A percentile compares a stretch with the other conserved stretches of the same genome.
phyloP scores from a whole-genome alignment of 2,888 invertebrate genomes.

The Dasysyrphus albostriatus region DNA sequence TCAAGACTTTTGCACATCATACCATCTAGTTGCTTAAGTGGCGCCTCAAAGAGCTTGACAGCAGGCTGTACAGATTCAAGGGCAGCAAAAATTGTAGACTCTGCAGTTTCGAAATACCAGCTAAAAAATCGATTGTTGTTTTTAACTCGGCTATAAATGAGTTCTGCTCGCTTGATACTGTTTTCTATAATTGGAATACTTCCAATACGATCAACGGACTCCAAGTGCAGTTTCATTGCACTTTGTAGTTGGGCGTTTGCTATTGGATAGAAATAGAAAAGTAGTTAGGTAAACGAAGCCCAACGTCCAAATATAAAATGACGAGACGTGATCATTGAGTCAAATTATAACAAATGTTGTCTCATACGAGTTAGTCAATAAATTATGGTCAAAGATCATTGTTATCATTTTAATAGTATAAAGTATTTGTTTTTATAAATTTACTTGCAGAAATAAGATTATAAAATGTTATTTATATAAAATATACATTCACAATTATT shows the following conservation, averaged over 20 bases:
- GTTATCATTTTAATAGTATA: not conserved
- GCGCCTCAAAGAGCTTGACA: constrained; percentile 89
- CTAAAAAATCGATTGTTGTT: constrained; percentile 89
- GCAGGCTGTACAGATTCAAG: constrained; percentile 90
- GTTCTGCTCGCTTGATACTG: constrained; percentile 89
- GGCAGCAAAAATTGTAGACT: constrained; percentile 89
- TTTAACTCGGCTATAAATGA: constrained; percentile 90
- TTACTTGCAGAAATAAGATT: not conserved
- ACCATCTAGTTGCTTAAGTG: constrained; percentile 89
- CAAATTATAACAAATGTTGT: not conserved
- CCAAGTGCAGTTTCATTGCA: constrained; percentile 84
- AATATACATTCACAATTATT: not conserved
- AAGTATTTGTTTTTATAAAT: not conserved
- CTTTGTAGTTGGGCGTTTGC: constrained; percentile 79
- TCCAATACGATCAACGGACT: constrained; percentile 90
- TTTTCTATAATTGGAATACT: constrained; percentile 93
- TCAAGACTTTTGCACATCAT: constrained; percentile 93
- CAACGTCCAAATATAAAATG: not conserved
- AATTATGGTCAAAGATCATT: not conserved
- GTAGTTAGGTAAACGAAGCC: not conserved
- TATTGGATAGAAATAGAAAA: constrained; percentile 27
- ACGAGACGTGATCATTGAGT: not conserved
- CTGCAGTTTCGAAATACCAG: constrained; percentile 91
- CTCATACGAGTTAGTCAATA: not conserved
- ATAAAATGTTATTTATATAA: not conserved